phyloP scores from a whole-genome alignment of 2,888 invertebrate species.

The Schrankia costaestrigalis region DNA sequence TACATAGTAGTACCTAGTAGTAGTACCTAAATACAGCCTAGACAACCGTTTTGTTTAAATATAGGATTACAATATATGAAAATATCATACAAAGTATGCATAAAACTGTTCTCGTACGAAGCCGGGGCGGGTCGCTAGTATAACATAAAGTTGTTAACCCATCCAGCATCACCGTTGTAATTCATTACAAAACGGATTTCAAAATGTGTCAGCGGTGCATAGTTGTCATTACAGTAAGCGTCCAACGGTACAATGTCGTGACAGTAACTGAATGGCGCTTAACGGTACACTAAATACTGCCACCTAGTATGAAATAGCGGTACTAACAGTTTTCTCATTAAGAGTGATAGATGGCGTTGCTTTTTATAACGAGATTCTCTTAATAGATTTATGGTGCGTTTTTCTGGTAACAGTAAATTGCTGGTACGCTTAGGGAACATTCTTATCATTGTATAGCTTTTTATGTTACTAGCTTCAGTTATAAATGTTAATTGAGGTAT shows the following conservation, averaged over 20 bases:
- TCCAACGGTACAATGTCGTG: slow-evolving; percentile 42
- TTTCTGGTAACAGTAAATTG: slow-evolving; percentile 24
- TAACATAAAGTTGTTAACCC: no score
- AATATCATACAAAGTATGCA: no score
- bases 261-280: slow-evolving; percentile 45
- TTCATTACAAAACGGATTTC: slow-evolving; percentile 48
- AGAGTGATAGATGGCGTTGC: slow-evolving; percentile 50
- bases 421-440: slow-evolving; percentile 9
- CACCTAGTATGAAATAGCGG: slow-evolving; percentile 72
- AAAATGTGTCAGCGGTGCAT: slow-evolving; percentile 59
- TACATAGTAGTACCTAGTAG: no score
- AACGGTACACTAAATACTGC: slow-evolving; percentile 57
- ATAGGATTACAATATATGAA: no score
- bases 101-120: no score
- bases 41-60: no score
- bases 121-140: no score
- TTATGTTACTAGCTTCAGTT: slow-evolving; percentile 22
- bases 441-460: slow-evolving; percentile 17
- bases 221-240: slow-evolving; percentile 54
- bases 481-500: slow-evolving; percentile 18
- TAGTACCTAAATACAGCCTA: no score
- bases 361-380: slow-evolving; percentile 29
- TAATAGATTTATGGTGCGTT: slow-evolving; percentile 25
- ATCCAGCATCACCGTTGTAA: slow-evolving; percentile 40
- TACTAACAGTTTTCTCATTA: slow-evolving; percentile 55